Percentiles rank a stretch among this genome's conserved stretches.
These are phyloP conservation scores for Chaetorhynchus papuensis DNA, from an alignment of 2,113 vertebrate species.

Conservation along the genomic window DNA sequence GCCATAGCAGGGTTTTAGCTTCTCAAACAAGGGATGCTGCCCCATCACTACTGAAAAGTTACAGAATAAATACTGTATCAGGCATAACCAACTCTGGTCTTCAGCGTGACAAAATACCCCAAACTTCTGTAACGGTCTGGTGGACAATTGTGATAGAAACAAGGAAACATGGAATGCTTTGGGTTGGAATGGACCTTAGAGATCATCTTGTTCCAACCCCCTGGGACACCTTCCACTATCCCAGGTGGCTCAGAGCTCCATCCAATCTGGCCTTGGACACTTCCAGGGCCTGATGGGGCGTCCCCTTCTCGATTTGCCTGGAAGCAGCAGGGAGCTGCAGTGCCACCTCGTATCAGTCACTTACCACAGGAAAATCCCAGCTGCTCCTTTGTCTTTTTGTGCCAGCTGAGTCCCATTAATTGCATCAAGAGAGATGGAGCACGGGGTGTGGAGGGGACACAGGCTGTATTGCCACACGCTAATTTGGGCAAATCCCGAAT, in stretches of 20 bases:
- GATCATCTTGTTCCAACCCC: no score
- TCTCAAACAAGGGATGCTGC: not conserved
- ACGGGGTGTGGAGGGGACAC: fast-evolving
- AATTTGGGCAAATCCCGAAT: not conserved
- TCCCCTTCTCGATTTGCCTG: not conserved
- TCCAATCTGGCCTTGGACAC: not conserved
- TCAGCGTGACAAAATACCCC: not conserved
- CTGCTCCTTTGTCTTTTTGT: not conserved
- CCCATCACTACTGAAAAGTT: not conserved
- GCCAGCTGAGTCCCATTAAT: not conserved
- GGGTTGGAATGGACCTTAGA: not conserved
- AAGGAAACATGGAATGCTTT: not conserved
- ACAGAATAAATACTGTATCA: not conserved
- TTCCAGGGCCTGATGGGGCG: not conserved
- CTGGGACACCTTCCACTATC: not conserved
- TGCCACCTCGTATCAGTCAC: not conserved
- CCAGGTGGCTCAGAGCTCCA: not conserved
- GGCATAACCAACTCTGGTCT: not conserved
- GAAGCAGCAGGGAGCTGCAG: not conserved
- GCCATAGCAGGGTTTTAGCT: not conserved
- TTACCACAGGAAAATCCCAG: not conserved
- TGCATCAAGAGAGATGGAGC: not conserved
- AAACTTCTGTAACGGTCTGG: not conserved
- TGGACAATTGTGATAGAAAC: not conserved
- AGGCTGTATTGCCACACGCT: fast-evolving